Conservation (phyloP, 2,888 invertebrate species). For the Norana najaformis region DNA sequence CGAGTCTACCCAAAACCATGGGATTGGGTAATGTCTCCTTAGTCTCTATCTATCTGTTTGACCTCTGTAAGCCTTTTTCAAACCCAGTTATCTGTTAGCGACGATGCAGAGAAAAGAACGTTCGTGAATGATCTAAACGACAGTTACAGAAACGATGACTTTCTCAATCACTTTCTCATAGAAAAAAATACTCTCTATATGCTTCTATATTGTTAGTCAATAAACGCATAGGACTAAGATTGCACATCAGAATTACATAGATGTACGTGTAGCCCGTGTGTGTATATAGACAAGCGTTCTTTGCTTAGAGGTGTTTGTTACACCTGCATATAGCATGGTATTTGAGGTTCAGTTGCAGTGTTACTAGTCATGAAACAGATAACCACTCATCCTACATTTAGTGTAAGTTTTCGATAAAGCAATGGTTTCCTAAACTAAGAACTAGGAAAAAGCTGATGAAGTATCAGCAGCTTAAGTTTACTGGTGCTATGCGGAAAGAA, state of each 20-base stretch:
- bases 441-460: not conserved
- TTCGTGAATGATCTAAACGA: not conserved
- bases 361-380: not conserved
- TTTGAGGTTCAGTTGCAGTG: not conserved
- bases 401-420: not conserved
- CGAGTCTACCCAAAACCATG: slow-evolving; percentile 55
- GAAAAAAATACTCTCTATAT: too few relatives aligned
- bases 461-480: too few relatives aligned
- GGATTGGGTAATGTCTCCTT: slow-evolving; percentile 49
- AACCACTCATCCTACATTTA: too few relatives aligned
- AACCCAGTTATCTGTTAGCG: not conserved
- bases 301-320: not conserved
- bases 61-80: not conserved
- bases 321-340: not conserved
- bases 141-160: not conserved
- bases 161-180: not conserved
- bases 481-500: too few relatives aligned
- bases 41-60: not conserved
- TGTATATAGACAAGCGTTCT: not conserved
- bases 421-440: not conserved
- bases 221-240: too few relatives aligned
- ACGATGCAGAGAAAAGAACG: not conserved
- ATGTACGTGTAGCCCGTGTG: too few relatives aligned
- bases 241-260: too few relatives aligned
- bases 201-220: too few relatives aligned